Evolutionary conservation across 2,113 vertebrate species (phyloP), one percentile per base, ranked within the genome.

Genomic region (Rhegmatorhina hoffmannsi): DNA sequence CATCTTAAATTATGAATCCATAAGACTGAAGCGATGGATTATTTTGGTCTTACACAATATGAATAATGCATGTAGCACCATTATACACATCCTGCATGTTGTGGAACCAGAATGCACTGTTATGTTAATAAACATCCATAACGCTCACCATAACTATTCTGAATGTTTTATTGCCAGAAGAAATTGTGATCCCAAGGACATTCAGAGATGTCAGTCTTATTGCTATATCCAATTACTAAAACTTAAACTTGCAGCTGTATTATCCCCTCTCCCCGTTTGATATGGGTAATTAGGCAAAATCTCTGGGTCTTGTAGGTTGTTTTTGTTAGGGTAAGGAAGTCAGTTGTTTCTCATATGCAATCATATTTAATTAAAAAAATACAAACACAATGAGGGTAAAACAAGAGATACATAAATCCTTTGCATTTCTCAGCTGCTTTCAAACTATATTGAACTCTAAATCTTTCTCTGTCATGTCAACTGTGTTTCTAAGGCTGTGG

Each of bases 21-120:
- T 75, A 73, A 78, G 83, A 59, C 38, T 63, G 90, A 93, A 87
- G 40, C 1, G 2, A 92, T 80, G 86, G 93, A 91, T 79, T 85
- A 44, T 82, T 93, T 91, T 70, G 25, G 55, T 79, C 68, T 86
- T 82, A n/a, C 74, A 20, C 40, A 9, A 9, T 8, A 94, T 95
- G 94, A 97, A 97, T 97, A 96, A 97, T 96, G 58, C 64, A 96
- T 92, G 62, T 5, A 67, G 76, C 46, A 66, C 63, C 26, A 14
- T 92, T 90, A 69, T 34, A 56, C 12, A 3, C 34, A 55, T 66
- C 84, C 56, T 5, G 49, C 77, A 20, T 5, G 26, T 83, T 76
- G 69, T 64, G 68, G 78, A 97, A 74, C 24, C 38, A 87, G 72
- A 92, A 74, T 31, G 50, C 63, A 21, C 40, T 64, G 15, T 85